Base-by-base conservation (phyloP, 2,113 vertebrate genomes). In the Phasianus colchicus region DNA sequence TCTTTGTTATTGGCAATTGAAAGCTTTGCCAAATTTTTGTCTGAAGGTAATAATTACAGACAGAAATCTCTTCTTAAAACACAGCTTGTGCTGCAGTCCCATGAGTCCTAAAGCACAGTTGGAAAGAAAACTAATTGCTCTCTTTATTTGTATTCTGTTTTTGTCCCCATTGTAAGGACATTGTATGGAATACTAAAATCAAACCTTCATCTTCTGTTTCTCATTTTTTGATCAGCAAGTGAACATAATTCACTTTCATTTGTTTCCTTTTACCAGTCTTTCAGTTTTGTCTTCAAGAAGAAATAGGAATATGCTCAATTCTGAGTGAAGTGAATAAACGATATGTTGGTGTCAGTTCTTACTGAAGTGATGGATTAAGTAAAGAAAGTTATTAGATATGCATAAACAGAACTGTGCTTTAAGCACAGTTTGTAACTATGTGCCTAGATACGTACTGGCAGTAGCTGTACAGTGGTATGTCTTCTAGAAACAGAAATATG, bases 261-360 rank as follows among this genome's bases (percentile, higher is more conserved):
- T 29, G 3, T 22, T 83, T 65, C 72, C 12, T 17, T 80, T 73
- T 54, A 13, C 32, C 4, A 81, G 78, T 69, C 32, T 10, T 71
- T 70, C 36, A 22, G 50, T 40, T 77, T 81, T 55, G 11, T 20
- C 24, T 89, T 75, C 22, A 30, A 12, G 12, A 80, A 48, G 19
- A 66, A 69, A n/a, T 22, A 29, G 32, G 38, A 36, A 0, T 0
- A 24, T 80, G 11, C 22, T 29, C 0, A 0, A 13, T 72, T 85
- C 54, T 57, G 20, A 60, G 24, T 32, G 36, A 57, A 55, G 61
- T 69, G 12, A 71, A 40, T 76, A 52, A 88, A 15, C 63, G 45
- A 45, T 42, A 8, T 5, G 3, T 81, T 43, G 21, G 3, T 77
- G 50, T 25, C 19, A 25, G 45, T 48, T 86, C 47, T 58, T 81